These are phyloP conservation scores for Gymnothorax reevesii DNA, from an alignment of 2,797 vertebrate species.

Conservation along the genomic window DNA sequence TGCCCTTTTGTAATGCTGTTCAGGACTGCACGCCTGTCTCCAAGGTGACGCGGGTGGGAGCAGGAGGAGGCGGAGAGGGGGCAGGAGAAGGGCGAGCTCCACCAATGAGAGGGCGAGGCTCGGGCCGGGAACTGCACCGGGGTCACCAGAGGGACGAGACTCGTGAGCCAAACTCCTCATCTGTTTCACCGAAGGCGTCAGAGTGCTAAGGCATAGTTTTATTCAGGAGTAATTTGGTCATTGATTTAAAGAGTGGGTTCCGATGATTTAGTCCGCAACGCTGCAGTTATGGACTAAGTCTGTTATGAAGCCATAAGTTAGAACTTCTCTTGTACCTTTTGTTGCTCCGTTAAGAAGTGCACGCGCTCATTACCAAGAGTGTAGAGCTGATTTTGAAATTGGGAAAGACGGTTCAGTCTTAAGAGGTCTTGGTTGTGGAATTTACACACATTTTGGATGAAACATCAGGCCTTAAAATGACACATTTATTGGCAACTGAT, in stretches of 20 bases:
- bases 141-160: constrained; percentile 55
- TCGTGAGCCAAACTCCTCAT: constrained; percentile 29
- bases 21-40: constrained; percentile 33
- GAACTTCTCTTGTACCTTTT: background rate
- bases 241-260: background rate
- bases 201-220: background rate
- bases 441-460: too few relatives aligned
- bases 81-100: constrained; percentile 55
- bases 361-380: too few relatives aligned
- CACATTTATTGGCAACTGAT: too few relatives aligned
- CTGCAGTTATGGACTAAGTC: background rate
- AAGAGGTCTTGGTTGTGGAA: too few relatives aligned
- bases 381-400: too few relatives aligned
- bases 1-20: constrained; percentile 28
- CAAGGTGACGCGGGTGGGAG: constrained; percentile 59
- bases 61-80: constrained; percentile 59
- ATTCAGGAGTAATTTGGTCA: background rate
- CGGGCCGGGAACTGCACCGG: constrained; percentile 46
- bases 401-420: too few relatives aligned
- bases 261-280: background rate
- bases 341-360: background rate
- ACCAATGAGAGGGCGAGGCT: constrained; percentile 50
- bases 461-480: too few relatives aligned
- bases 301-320: background rate
- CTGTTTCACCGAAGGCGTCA: background rate